A percentile compares a stretch with the other conserved stretches of the same genome.
Conservation (phyloP, 1,140 invertebrate species). For the Probaryconus sp. region DNA sequence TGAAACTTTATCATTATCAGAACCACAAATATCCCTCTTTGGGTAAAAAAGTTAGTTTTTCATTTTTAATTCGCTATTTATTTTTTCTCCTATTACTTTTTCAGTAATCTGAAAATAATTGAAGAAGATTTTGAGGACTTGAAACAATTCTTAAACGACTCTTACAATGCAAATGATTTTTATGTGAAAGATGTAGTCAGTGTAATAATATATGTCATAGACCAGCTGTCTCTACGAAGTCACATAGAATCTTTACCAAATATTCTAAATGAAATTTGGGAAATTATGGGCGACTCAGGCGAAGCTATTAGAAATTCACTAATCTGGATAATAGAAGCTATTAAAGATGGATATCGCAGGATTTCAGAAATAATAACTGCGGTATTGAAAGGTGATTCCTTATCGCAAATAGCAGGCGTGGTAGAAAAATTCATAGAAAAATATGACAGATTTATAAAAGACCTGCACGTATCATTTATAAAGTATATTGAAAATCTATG, state of each 20-base stretch:
- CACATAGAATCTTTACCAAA: slow-evolving; percentile 87
- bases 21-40: too few species aligned
- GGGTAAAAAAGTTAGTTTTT: too few species aligned
- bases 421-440: slow-evolving; percentile 84
- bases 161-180: slow-evolving; percentile 89
- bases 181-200: slow-evolving; percentile 87
- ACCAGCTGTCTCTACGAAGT: slow-evolving; percentile 87
- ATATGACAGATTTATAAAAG: slow-evolving; percentile 87
- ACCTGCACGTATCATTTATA: slow-evolving; percentile 86
- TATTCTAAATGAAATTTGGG: slow-evolving; percentile 88
- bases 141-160: slow-evolving; percentile 84
- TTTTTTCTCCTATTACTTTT: slow-evolving; percentile 35
- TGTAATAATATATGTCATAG: slow-evolving; percentile 83
- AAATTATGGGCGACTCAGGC: slow-evolving; percentile 89
- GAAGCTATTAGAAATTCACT: slow-evolving; percentile 86
- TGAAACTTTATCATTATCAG: too few species aligned
- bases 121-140: slow-evolving; percentile 86
- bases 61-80: slow-evolving; percentile 5
- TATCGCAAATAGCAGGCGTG: slow-evolving; percentile 82
- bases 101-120: slow-evolving; percentile 83
- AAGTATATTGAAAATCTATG: slow-evolving; percentile 86
- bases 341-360: slow-evolving; percentile 85
- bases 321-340: slow-evolving; percentile 85
- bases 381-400: slow-evolving; percentile 85
- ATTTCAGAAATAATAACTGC: slow-evolving; percentile 83